phyloP scores from a whole-genome alignment of 2,797 vertebrate species.

The Loriculus beryllinus region DNA sequence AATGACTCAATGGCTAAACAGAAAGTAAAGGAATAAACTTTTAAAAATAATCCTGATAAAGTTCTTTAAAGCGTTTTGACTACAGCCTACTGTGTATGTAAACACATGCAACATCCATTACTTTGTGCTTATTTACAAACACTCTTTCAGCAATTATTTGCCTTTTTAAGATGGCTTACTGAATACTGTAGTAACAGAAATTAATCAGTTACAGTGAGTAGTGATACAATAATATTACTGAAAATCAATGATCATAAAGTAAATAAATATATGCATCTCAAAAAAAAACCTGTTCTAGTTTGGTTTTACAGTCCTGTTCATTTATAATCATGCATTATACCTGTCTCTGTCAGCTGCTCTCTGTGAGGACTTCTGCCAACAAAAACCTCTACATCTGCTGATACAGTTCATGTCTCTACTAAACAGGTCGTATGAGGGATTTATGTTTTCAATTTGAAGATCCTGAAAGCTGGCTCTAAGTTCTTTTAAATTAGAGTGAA shows the following conservation, averaged over 20 bases:
- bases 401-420: not conserved
- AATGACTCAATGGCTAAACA: not conserved
- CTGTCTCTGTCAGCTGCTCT: not conserved
- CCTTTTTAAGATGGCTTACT: not conserved
- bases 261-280: not conserved
- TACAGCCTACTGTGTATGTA: not conserved
- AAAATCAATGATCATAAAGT: not conserved
- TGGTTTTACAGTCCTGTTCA: not conserved
- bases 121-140: not conserved
- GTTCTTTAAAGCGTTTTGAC: not conserved
- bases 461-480: not conserved
- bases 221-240: not conserved
- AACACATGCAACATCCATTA: not conserved
- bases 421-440: not conserved
- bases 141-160: not conserved
- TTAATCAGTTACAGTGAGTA: not conserved
- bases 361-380: not conserved
- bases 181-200: not conserved
- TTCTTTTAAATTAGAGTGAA: not conserved
- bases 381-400: not conserved
- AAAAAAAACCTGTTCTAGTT: not conserved
- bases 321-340: not conserved
- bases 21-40: not conserved
- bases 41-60: not conserved
- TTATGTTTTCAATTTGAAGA: not conserved